Base-by-base conservation (phyloP, 2,797 vertebrate species). In the Crocodylus rhombifer region DNA sequence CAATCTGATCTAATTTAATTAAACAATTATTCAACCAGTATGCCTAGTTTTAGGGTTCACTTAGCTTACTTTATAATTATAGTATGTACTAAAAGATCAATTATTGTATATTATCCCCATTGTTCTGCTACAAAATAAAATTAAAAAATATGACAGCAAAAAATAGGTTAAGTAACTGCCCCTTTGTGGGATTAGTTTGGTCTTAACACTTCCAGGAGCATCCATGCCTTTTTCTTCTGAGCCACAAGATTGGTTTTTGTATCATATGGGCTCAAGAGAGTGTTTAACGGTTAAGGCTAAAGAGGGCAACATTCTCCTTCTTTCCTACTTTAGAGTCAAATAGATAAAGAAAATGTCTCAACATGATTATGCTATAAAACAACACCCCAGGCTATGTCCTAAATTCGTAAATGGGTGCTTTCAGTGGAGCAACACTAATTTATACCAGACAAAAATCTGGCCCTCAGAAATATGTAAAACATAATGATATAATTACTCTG, bases 1-100 rank as follows among this genome's bases (percentile, higher is more conserved):
- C 42, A 51, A 51, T 51, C 10, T 89, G 78, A 56, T 4, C 78
- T 91, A 84, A 87, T 88, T 94, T 89, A 82, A 80, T 77, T n/a
- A 80, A 89, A 83, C 75, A 91, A 78, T 75, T 82, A 64, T 91
- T 84, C 64, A 60, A 25, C 18, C 80, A 61, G 61, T 74, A 11
- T n/a, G 64, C 64, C 80, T 30, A 62, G 28, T 92, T 14, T 1
- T 56, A 60, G 69, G 51, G 15, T n/a, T 84, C 86, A 26, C 58
- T 90, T 94, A 93, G 57, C 84, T 88, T 86, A 42, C 28, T 78
- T 11, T 65, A 18, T 62, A 74, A 17, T 7, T n/a, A 65, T 73
- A 42, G 75, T 56, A 21, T 55, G 33, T 56, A 81, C 33, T 64
- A 67, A 77, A 80, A 92, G 77, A 7, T 33, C 78, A 20, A 30